phyloP scores from a whole-genome alignment of 2,888 invertebrate species.

The Parelbella ahira region DNA sequence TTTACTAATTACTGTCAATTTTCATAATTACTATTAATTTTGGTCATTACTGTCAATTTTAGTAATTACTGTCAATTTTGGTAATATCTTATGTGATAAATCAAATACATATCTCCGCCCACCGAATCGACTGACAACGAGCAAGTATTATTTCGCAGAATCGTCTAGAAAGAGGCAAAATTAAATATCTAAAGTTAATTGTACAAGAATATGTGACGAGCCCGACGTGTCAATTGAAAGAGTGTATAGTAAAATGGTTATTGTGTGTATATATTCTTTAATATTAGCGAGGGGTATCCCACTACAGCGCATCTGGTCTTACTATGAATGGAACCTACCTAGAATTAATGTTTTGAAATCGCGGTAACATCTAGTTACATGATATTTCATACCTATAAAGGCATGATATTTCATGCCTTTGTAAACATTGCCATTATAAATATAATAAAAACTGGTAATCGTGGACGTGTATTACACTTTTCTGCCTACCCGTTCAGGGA shows the following conservation, averaged over 20 bases:
- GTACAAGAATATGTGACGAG: constrained; percentile 70
- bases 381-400: too few species aligned
- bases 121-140: constrained; percentile 26
- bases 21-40: too few species aligned
- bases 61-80: neutral
- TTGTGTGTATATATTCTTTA: constrained; percentile 52
- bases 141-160: constrained; percentile 11
- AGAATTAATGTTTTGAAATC: too few species aligned
- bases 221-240: constrained; percentile 77
- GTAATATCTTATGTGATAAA: neutral
- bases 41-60: constrained; percentile 1
- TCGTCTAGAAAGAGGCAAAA: constrained; percentile 29
- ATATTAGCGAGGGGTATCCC: constrained; percentile 30
- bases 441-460: too few species aligned
- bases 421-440: too few species aligned
- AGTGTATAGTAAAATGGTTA: constrained; percentile 65
- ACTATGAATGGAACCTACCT: too few species aligned
- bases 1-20: too few species aligned
- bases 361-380: too few species aligned
- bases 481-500: too few species aligned
- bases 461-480: too few species aligned
- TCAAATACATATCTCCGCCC: constrained; percentile 26
- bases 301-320: too few species aligned
- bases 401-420: too few species aligned
- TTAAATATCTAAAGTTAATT: constrained; percentile 55